A percentile compares a stretch with the other conserved stretches of the same genome.
Evolutionary conservation across 2,113 vertebrate genomes (phyloP).

Genomic region (Serilophus lunatus): DNA sequence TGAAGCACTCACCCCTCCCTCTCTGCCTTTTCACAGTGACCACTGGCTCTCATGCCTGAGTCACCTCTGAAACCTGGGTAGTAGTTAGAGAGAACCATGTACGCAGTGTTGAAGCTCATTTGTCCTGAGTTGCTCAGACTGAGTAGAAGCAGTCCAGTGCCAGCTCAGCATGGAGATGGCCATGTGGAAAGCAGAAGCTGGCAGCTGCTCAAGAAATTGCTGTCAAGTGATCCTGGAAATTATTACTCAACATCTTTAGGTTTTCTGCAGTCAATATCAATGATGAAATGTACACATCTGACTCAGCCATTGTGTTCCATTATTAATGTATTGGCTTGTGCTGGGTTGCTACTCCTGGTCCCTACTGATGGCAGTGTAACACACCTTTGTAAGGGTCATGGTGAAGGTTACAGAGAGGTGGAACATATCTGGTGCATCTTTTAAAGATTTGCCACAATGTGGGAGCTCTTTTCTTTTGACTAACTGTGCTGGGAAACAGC

Average conservation of each 20-base stretch:
- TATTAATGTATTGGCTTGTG: background rate
- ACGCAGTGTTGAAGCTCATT: fast-evolving
- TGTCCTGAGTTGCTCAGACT: background rate
- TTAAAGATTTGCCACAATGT: background rate
- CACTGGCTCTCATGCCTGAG: background rate
- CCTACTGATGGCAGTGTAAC: background rate
- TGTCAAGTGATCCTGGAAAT: background rate
- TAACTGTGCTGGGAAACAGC: background rate
- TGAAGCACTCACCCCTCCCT: background rate
- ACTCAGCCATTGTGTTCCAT: background rate
- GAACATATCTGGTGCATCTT: background rate
- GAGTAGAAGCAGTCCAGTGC: background rate
- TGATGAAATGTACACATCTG: background rate
- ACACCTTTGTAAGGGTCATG: background rate
- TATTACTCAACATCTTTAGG: background rate
- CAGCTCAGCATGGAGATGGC: background rate
- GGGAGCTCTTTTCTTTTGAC: background rate
- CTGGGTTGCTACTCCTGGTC: background rate
- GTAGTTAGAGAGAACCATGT: background rate
- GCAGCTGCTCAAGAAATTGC: background rate
- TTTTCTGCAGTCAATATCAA: background rate
- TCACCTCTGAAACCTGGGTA: background rate
- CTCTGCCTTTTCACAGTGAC: background rate
- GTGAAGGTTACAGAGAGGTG: background rate
- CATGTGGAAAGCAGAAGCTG: background rate